phyloP scores from a whole-genome alignment of 1,140 invertebrate species.

The Orius insidiosus region DNA sequence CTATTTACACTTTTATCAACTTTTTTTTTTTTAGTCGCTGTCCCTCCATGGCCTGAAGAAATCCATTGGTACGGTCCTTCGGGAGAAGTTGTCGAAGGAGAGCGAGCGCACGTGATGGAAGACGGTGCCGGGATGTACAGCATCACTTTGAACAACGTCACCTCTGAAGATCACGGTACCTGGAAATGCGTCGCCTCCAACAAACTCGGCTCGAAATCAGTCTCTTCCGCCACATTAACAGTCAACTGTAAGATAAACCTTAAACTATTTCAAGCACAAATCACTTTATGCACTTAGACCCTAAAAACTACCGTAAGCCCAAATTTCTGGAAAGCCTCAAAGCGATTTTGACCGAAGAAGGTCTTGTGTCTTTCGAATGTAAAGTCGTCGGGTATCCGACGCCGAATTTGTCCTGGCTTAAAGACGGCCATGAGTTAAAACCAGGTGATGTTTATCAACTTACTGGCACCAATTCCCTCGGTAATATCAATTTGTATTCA shows the following conservation, averaged over 20 bases:
- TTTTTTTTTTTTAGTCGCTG: slow-evolving; percentile 40
- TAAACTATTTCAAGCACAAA: background rate
- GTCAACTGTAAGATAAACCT: slow-evolving; percentile 42
- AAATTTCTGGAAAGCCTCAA: slow-evolving; percentile 75
- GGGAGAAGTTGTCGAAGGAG: slow-evolving; percentile 44
- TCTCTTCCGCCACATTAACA: slow-evolving; percentile 46
- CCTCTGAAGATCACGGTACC: slow-evolving; percentile 64
- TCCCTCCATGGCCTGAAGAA: slow-evolving; percentile 61
- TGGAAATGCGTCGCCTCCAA: slow-evolving; percentile 75
- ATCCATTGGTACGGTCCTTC: slow-evolving; percentile 71
- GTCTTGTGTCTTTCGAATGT: slow-evolving; percentile 79
- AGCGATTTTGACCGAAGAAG: slow-evolving; percentile 75
- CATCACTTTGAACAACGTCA: slow-evolving; percentile 49
- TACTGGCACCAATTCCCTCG: slow-evolving; percentile 68
- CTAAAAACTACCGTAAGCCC: slow-evolving; percentile 74
- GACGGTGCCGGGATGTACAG: slow-evolving; percentile 64
- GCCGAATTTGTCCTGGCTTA: slow-evolving; percentile 70
- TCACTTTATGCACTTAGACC: slow-evolving; percentile 39
- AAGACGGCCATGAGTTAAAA: slow-evolving; percentile 77
- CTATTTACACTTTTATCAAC: no score
- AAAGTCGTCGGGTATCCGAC: slow-evolving; percentile 83
- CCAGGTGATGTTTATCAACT: slow-evolving; percentile 83
- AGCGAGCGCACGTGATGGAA: slow-evolving; percentile 49
- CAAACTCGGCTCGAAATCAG: slow-evolving; percentile 47
- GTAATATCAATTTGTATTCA: slow-evolving; percentile 22